Evolutionary conservation across 2,888 invertebrate species (phyloP).

Genomic region (Lycaena phlaeas): DNA sequence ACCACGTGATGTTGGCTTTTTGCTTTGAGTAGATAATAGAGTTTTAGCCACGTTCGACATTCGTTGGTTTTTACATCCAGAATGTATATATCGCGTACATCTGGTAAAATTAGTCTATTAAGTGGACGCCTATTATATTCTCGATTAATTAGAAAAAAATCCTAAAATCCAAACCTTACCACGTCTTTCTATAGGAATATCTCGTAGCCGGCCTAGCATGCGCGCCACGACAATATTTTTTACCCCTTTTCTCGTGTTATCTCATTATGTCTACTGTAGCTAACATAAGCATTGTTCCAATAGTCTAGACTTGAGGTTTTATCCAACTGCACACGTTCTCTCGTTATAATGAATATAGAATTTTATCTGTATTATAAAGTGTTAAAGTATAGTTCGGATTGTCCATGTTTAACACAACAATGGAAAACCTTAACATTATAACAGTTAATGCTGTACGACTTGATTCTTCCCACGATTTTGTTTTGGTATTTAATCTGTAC

Average conservation of each 20-base stretch:
- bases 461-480: constrained; percentile 1
- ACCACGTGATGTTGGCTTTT: constrained; percentile 9
- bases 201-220: too few relatives aligned
- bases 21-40: too few relatives aligned
- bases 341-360: neutral
- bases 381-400: neutral
- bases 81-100: too few relatives aligned
- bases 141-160: too few relatives aligned
- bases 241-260: too few relatives aligned
- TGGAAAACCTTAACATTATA: neutral
- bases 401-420: neutral
- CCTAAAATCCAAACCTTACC: too few relatives aligned
- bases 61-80: too few relatives aligned
- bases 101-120: too few relatives aligned
- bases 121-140: too few relatives aligned
- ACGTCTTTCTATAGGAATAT: too few relatives aligned
- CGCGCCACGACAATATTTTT: too few relatives aligned
- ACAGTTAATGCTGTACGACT: neutral
- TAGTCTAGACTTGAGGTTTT: neutral
- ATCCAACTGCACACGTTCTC: neutral
- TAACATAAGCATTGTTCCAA: neutral
- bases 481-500: neutral
- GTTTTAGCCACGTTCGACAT: too few relatives aligned
- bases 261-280: neutral
- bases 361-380: neutral